Percentiles rank a stretch among this genome's conserved stretches.
Conservation (phyloP, 2,888 invertebrate species). For the Catocala sponsa region DNA sequence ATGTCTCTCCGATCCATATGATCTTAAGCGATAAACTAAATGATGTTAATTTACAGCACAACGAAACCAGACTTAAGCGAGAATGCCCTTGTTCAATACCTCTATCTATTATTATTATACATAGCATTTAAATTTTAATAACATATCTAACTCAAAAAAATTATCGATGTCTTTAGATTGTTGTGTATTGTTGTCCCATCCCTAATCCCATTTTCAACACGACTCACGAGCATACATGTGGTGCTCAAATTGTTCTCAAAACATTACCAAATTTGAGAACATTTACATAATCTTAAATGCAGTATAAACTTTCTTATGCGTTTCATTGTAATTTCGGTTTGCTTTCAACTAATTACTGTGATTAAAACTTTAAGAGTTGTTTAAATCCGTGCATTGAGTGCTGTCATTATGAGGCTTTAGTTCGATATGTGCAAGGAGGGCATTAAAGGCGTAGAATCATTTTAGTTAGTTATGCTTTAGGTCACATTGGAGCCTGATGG, state of each 20-base stretch:
- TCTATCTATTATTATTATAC: no score
- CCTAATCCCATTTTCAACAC: constrained; percentile 44
- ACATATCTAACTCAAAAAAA: no score
- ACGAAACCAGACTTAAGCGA: no score
- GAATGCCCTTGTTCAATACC: no score
- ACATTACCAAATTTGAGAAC: constrained; percentile 53
- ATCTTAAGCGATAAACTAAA: no score
- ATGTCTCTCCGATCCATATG: no score
- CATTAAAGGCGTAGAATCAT: neutral
- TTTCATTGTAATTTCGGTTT: constrained; percentile 28
- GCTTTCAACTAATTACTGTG: constrained; percentile 30
- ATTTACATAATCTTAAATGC: constrained; percentile 55
- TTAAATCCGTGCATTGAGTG: constrained; percentile 12
- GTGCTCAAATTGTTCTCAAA: constrained; percentile 58
- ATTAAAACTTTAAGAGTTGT: constrained; percentile 29
- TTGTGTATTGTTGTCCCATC: constrained; percentile 20
- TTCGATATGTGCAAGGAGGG: neutral
- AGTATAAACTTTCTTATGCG: constrained; percentile 43
- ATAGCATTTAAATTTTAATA: no score
- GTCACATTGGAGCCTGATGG: no score
- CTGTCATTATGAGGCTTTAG: constrained; percentile 1
- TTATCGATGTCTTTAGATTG: constrained; percentile 4
- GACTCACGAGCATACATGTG: constrained; percentile 53
- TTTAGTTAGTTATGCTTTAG: no score
- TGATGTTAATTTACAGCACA: no score